These are phyloP conservation scores for Oryzias curvinotus DNA, from an alignment of 2,113 vertebrate genomes.

Conservation along the genomic window DNA sequence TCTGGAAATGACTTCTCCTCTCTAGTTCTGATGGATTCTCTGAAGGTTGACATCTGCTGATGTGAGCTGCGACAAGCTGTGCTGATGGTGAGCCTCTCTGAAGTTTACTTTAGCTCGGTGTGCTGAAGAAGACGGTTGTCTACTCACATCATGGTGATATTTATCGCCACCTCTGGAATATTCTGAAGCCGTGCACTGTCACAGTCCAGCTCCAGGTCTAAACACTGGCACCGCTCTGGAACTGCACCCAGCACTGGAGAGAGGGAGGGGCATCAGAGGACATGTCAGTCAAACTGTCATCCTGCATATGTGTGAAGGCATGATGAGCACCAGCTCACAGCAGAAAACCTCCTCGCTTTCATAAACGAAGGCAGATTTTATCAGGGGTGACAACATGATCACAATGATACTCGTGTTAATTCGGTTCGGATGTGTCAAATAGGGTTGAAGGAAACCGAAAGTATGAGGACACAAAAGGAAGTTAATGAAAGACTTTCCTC, in stretches of 20 bases:
- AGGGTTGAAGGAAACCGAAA: no score
- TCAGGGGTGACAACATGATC: no score
- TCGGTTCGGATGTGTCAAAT: no score
- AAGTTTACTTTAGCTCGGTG: background rate
- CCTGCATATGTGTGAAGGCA: background rate
- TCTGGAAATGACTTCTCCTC: background rate
- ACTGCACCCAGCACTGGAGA: constrained; percentile 81
- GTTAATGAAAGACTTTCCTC: no score
- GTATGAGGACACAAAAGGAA: no score
- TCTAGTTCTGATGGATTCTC: background rate
- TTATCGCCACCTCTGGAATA: constrained; percentile 84
- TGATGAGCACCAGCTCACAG: background rate
- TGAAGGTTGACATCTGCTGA: background rate
- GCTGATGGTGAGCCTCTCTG: background rate
- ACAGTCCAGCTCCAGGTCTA: constrained; percentile 86
- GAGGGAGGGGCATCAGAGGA: background rate
- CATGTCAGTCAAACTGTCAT: constrained; percentile 3
- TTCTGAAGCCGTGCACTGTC: constrained; percentile 78
- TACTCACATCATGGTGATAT: constrained; percentile 93
- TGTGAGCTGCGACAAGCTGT: constrained; percentile 4
- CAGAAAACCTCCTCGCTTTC: background rate
- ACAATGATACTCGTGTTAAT: no score
- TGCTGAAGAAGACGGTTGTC: constrained; percentile 12
- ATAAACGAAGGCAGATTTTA: no score
- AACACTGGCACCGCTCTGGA: constrained; percentile 84